Evolutionary conservation across 1,140 invertebrate genomes (phyloP).

Genomic region (Holotrichia oblita): DNA sequence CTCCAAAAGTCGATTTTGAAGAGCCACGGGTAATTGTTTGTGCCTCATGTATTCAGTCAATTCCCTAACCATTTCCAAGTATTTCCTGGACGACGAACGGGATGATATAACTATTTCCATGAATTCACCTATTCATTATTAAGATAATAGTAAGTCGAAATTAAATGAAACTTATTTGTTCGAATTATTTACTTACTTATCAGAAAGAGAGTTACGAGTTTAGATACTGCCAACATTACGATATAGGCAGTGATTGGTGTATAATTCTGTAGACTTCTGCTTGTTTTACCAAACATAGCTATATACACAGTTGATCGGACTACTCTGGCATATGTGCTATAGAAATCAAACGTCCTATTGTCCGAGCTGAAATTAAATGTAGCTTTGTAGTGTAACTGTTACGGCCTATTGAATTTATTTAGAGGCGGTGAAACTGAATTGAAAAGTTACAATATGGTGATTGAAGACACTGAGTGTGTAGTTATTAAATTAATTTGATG

Average conservation of each 20-base stretch:
- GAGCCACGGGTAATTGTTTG: conserved; percentile 47
- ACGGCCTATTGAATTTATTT: no score
- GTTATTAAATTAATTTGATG: no score
- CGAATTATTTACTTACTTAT: no score
- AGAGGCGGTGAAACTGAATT: no score
- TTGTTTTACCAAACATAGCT: not conserved
- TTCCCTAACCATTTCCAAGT: conserved; percentile 49
- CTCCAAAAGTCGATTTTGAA: conserved; percentile 47
- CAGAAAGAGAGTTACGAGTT: not conserved
- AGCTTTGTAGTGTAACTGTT: no score
- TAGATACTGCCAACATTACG: not conserved
- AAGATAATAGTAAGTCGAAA: no score
- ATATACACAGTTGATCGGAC: not conserved
- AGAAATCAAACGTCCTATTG: not conserved
- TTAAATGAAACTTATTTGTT: no score
- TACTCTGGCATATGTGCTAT: not conserved
- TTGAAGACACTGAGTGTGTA: no score
- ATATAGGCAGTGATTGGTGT: not conserved
- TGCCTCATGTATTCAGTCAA: conserved; percentile 48
- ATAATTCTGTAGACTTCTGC: not conserved
- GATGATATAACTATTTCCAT: not conserved
- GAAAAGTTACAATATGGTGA: no score
- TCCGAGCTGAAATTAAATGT: not conserved
- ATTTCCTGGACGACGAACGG: conserved; percentile 41
- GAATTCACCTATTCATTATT: not conserved